Conservation (phyloP, 2,888 invertebrate species). For the Ectemnius cavifrons region DNA sequence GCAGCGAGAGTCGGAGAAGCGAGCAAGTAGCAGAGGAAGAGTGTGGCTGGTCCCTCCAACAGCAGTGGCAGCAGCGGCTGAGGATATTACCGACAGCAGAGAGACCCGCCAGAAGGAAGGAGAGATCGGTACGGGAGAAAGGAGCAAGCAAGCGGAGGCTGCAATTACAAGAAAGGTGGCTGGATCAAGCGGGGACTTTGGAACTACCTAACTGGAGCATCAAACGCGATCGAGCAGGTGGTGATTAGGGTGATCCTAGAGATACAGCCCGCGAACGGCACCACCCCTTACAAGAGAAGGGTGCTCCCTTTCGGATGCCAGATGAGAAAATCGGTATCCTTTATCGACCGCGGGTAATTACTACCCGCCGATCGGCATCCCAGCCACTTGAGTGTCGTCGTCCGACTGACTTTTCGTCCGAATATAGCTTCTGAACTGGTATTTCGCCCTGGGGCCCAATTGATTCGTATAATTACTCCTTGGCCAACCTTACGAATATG, state of each 20-base stretch:
- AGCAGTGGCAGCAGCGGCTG: background rate
- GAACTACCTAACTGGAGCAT: slow-evolving; percentile 60
- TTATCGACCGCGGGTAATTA: slow-evolving; percentile 59
- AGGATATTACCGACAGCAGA: slow-evolving; percentile 44
- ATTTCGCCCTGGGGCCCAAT: slow-evolving; percentile 8
- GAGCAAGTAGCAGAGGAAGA: background rate
- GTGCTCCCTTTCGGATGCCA: slow-evolving; percentile 11
- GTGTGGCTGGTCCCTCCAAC: background rate
- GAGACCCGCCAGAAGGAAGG: slow-evolving; percentile 20
- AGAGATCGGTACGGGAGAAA: slow-evolving; percentile 26
- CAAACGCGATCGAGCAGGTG: slow-evolving; percentile 42
- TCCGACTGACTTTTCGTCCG: slow-evolving; percentile 7
- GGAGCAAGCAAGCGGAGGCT: slow-evolving; percentile 33
- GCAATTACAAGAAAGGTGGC: slow-evolving; percentile 62
- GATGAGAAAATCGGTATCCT: slow-evolving; percentile 39
- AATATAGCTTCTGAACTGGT: slow-evolving; percentile 23
- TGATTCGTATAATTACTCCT: background rate
- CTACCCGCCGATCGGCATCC: slow-evolving; percentile 45
- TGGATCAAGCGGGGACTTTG: slow-evolving; percentile 45
- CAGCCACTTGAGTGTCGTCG: slow-evolving; percentile 30
- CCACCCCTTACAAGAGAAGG: slow-evolving; percentile 8
- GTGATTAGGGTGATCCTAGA: slow-evolving; percentile 50
- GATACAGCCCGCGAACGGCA: background rate
- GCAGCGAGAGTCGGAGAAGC: background rate
- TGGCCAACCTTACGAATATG: background rate